Base-by-base conservation (phyloP, 2,888 invertebrate genomes). In the Calameuta idolon region DNA sequence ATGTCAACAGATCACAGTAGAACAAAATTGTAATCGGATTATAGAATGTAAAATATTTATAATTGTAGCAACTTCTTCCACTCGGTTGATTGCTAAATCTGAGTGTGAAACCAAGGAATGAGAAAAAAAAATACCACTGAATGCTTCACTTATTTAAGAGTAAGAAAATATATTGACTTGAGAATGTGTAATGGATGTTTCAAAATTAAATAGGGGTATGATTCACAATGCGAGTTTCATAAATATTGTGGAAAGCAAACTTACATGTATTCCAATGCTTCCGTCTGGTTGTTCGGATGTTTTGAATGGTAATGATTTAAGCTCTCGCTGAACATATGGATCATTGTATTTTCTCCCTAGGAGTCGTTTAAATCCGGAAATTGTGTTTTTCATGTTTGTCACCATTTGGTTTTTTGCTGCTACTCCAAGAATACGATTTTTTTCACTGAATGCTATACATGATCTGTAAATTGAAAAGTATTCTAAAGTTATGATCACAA, bases 361-460 rank as follows among this genome's bases (percentile, higher is more conserved):
- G 76, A 99, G 93, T 88, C 97, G 94, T 92, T 99, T 99, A 92
- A 99, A 97, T 81, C 97, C 96, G 92, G 95, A 96, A 79, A 99
- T 95, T 81, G 99, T 99, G 92, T 99, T 99, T 92, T 97, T 98
- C 95, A 98, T 96, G 91, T 99, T 99, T 87, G 98, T 98, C 77
- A 98, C 96, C 93, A 97, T 96, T 92, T 99, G 98, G 91, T 98
- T 98, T 92, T 98, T 98, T 79, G 99, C 99, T 73, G 98, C 97
- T 69, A 98, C 98, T 79, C 99, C 99, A 91, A 99, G 94, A 88
- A 97, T 96, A 86, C 99, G 95, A 90, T 96, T 97, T 91, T 97
- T 98, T 82, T 96, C 95, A 88, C 97, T 97, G 93, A 99, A 98
- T 34, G 99, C 98, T 77, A 99, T 97, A 93, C 95, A 99, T 93